Evolutionary conservation across 2,113 vertebrate genomes (phyloP).

Genomic region (Epinephelus moara): DNA sequence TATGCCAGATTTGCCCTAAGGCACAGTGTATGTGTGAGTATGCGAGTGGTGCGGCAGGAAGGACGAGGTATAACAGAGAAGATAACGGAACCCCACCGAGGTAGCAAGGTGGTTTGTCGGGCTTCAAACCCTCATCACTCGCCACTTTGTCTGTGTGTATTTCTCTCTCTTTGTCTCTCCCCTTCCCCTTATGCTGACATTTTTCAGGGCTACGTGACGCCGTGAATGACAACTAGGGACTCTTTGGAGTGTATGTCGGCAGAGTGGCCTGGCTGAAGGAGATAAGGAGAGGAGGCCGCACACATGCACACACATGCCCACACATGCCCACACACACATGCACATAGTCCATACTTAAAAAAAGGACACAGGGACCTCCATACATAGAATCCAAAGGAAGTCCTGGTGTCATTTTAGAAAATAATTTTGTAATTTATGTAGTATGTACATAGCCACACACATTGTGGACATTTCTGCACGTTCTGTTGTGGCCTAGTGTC

Average conservation of each 20-base stretch:
- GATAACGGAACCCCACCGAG: conserved; percentile 51
- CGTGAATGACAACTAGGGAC: conserved; percentile 84
- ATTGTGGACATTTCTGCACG: not conserved
- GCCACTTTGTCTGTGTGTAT: conserved; percentile 45
- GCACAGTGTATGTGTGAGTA: not conserved
- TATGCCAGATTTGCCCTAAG: conserved; percentile 2
- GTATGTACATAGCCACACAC: not conserved
- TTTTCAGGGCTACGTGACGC: conserved; percentile 74
- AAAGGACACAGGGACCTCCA: conserved; percentile 43
- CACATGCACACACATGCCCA: conserved; percentile 42
- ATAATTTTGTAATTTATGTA: conserved; percentile 12
- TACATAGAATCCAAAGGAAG: conserved; percentile 31
- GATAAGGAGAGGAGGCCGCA: conserved; percentile 80
- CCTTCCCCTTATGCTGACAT: conserved; percentile 77
- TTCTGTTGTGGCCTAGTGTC: not conserved
- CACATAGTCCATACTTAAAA: conserved; percentile 50
- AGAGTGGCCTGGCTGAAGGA: conserved; percentile 81
- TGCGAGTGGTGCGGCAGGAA: not conserved
- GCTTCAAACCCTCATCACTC: conserved; percentile 53
- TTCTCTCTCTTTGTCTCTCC: conserved; percentile 52
- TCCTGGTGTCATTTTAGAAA: conserved; percentile 1
- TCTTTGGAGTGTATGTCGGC: conserved; percentile 80
- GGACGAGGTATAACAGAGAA: conserved; percentile 24
- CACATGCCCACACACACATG: conserved; percentile 49
- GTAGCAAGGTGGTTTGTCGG: conserved; percentile 25